These are phyloP conservation scores for Chelon auratus DNA, from an alignment of 2,797 vertebrate genomes.

Conservation along the genomic window DNA sequence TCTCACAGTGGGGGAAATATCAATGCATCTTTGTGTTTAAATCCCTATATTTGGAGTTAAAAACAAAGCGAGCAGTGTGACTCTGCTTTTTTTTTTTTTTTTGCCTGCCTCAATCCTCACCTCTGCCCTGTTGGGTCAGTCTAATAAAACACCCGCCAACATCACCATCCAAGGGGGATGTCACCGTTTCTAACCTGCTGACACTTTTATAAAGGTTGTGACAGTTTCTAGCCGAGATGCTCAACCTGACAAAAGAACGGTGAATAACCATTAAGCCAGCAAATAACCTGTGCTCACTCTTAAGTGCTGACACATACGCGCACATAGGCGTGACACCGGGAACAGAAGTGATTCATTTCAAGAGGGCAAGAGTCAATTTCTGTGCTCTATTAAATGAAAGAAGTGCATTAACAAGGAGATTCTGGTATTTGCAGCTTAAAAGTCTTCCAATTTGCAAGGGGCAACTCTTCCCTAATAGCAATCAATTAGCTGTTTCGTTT, in stretches of 20 bases:
- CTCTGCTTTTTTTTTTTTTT: constrained; percentile 30
- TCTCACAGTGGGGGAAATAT: constrained; percentile 33
- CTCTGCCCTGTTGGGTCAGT: constrained; percentile 57
- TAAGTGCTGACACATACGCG: constrained; percentile 13
- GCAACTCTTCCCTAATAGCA: background rate
- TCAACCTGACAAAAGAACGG: constrained; percentile 18
- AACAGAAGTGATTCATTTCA: background rate
- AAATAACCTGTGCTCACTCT: constrained; percentile 16
- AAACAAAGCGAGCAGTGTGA: constrained; percentile 61
- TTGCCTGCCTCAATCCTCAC: constrained; percentile 41
- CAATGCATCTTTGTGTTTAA: constrained; percentile 54
- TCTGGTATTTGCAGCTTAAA: constrained; percentile 20
- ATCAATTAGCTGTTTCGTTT: constrained; percentile 29
- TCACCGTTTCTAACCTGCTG: constrained; percentile 22
- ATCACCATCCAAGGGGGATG: constrained; percentile 5
- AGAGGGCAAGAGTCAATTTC: background rate
- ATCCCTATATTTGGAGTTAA: constrained; percentile 35
- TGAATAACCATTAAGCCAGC: constrained; percentile 10
- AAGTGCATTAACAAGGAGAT: background rate
- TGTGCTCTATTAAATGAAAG: constrained; percentile 18
- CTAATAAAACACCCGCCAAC: constrained; percentile 38
- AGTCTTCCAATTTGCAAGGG: constrained; percentile 22
- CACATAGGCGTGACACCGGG: background rate
- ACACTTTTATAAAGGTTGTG: constrained; percentile 21
- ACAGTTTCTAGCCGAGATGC: constrained; percentile 13